Conservation (phyloP, 2,888 invertebrate genomes). For the Diarsia rubi region DNA sequence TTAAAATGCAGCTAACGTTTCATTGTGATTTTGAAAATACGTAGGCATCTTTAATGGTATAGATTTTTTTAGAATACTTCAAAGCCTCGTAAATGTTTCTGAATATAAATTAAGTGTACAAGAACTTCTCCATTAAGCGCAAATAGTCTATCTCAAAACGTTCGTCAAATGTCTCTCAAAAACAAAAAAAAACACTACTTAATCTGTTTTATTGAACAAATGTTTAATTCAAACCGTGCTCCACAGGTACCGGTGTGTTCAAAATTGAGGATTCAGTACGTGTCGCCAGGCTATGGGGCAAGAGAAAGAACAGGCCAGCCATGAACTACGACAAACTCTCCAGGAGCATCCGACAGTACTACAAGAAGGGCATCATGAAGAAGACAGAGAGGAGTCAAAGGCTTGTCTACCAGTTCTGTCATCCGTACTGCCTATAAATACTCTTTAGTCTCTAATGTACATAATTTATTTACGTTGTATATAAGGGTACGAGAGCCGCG, state of each 20-base stretch:
- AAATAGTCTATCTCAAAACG: slow-evolving; percentile 44
- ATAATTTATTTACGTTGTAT: slow-evolving; percentile 78
- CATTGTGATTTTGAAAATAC: slow-evolving; percentile 29
- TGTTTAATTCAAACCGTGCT: slow-evolving; percentile 82
- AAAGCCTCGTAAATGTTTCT: not conserved
- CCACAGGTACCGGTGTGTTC: slow-evolving; percentile 96
- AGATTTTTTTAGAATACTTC: slow-evolving; percentile 9
- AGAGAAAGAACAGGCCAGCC: slow-evolving; percentile 99
- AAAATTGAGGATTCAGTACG: slow-evolving; percentile 99
- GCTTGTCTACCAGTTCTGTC: slow-evolving; percentile 99
- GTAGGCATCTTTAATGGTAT: not conserved
- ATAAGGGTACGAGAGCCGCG: slow-evolving; percentile 83
- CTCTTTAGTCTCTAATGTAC: slow-evolving; percentile 75
- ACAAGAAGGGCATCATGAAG: slow-evolving; percentile 99
- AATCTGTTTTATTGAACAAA: slow-evolving; percentile 63
- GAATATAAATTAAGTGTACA: not conserved
- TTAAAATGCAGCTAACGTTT: slow-evolving; percentile 44
- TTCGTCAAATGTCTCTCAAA: slow-evolving; percentile 64
- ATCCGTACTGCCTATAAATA: slow-evolving; percentile 96
- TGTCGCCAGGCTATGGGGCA: slow-evolving; percentile 99
- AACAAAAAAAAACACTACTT: slow-evolving; percentile 67
- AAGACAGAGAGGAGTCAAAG: slow-evolving; percentile 99
- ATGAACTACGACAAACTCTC: slow-evolving; percentile 99
- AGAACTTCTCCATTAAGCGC: not conserved
- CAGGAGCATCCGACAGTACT: slow-evolving; percentile 99